Evolutionary conservation across 1,140 invertebrate species (phyloP), one percentile per base, ranked within the genome.

Genomic region (Ceratosolen solmsi): DNA sequence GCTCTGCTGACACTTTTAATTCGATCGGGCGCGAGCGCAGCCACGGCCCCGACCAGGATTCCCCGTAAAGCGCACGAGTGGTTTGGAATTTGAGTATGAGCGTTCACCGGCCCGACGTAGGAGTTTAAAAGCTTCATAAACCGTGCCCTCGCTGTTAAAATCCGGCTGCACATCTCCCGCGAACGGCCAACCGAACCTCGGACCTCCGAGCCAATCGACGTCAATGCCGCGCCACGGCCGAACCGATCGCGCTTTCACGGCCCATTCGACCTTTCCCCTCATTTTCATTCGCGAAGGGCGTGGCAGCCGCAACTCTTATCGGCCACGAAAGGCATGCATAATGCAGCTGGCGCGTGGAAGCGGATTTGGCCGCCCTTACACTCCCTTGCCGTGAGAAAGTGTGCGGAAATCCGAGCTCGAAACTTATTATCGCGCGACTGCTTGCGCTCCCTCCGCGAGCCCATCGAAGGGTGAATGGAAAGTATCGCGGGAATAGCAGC

Each of bases 41-140:
- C 2, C 27, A 7, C 27, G 15, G 5, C 8, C 5, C 1, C 1
- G 58, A 9, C 22, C n/a, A 27, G n/a, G n/a, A 58, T 3, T 13
- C 20, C 20, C 41, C 38, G 51, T 54, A 74, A 74, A 58, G 17
- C 63, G 33, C 46, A 49, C 27, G 58, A 51, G 33, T 13, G 68
- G 68, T 78, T 68, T 78, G 60, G 25, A 63, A 54, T 78, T 51
- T 15, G 20, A 49, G 25, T 36, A 2, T 56, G 13, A 20, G 13
- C 11, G 20, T 22, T 4, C 33, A 2, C 0, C n/a, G 41, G 2
- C 1, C 46, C 27, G 22, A 13, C 3, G 46, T 8, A 13, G 25
- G 33, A 17, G 84, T 81, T 85, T 84, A 85, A 86, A 86, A 85
- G 87, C 86, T 84, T 81, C 68, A 76, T 72, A 83, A 86, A 86